These are phyloP conservation scores for Dendrocincla fuliginosa DNA, from an alignment of 2,797 vertebrate species.

Conservation along the genomic window DNA sequence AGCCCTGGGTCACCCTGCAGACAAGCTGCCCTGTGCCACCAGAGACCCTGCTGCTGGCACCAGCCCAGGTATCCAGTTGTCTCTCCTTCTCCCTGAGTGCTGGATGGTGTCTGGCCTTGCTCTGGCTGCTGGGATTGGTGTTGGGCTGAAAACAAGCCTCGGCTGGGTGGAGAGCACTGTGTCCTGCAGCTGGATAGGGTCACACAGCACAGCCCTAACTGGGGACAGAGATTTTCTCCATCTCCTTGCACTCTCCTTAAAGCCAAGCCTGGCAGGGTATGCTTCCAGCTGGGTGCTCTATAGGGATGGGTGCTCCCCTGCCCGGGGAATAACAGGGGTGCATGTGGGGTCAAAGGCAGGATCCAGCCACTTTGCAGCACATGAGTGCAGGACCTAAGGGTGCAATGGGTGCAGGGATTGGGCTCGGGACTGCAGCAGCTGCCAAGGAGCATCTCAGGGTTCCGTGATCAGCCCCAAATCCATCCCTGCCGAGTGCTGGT, in stretches of 20 bases:
- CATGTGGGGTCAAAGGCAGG: background rate
- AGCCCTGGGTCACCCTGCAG: background rate
- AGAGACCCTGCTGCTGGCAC: background rate
- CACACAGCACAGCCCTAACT: fast-evolving
- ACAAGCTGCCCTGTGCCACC: background rate
- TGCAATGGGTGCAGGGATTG: background rate
- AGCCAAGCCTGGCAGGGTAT: background rate
- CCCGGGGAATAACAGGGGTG: fast-evolving
- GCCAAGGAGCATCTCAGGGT: background rate
- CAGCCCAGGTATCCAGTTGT: background rate
- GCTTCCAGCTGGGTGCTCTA: background rate
- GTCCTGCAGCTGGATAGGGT: background rate
- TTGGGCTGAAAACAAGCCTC: background rate
- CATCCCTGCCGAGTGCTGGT: background rate
- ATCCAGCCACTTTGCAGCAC: background rate
- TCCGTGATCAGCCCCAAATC: background rate
- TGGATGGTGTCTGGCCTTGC: fast-evolving
- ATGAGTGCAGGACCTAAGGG: background rate
- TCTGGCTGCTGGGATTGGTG: fast-evolving
- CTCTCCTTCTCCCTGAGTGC: background rate
- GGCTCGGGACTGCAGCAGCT: background rate
- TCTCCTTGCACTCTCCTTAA: background rate
- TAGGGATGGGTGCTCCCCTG: background rate
- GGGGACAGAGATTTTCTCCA: background rate
- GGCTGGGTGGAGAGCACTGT: fast-evolving